These are phyloP conservation scores for Heloderma charlesbogerti DNA, from an alignment of 2,113 vertebrate species.

Conservation along the genomic window DNA sequence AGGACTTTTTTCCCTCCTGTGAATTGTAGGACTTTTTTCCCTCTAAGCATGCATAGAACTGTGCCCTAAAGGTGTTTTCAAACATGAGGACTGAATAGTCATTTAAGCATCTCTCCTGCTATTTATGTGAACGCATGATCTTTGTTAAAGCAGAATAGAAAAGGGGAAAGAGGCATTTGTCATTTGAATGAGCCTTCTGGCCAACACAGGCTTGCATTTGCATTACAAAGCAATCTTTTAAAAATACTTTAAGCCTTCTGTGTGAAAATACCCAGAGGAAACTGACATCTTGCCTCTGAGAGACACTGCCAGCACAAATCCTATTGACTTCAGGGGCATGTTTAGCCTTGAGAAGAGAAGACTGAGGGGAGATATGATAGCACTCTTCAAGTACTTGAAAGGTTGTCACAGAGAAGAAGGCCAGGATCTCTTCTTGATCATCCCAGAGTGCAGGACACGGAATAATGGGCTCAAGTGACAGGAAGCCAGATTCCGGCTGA, in stretches of 20 bases:
- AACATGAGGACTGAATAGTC: background rate
- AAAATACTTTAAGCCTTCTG: slow-evolving; percentile 3
- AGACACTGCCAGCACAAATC: background rate
- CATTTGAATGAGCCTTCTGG: slow-evolving; percentile 10
- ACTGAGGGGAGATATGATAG: too few species aligned
- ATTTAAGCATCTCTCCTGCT: background rate
- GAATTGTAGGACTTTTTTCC: too few species aligned
- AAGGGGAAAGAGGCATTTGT: background rate
- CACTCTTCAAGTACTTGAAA: too few species aligned
- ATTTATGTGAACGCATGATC: background rate
- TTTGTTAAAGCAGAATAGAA: background rate
- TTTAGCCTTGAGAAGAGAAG: too few species aligned
- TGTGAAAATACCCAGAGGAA: background rate
- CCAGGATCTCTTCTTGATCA: too few species aligned
- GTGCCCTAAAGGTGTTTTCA: background rate
- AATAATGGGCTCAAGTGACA: too few species aligned
- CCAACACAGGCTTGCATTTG: background rate
- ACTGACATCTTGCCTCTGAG: background rate
- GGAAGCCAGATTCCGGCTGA: too few species aligned
- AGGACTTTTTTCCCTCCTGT: too few species aligned
- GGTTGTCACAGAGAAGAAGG: too few species aligned
- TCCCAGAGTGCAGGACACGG: too few species aligned
- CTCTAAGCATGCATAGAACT: too few species aligned
- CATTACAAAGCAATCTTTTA: background rate
- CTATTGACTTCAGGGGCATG: slow-evolving; percentile 12